Evolutionary conservation across 1,140 invertebrate species (phyloP), one percentile per base, ranked within the genome.

Genomic region (Drosophila littoralis): DNA sequence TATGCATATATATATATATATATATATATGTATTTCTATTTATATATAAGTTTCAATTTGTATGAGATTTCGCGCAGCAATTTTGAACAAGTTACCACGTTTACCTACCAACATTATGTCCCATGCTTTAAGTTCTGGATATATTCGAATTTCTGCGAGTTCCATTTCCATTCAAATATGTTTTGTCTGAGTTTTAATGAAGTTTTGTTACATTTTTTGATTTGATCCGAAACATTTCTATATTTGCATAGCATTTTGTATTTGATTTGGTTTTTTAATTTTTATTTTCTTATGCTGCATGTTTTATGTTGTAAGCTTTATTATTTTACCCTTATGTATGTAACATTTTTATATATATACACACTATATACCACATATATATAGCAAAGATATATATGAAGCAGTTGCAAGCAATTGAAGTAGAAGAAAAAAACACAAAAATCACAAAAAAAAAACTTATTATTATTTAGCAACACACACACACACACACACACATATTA

Each of bases 1-100:
- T 22, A 12, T 9, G 28, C 43, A 58, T 38, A 59, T 28, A 59
- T 50, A 17, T 10, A 60, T 17, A 60, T 51, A n/a, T 7, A 45
- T 46, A 22, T 22, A 43, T n/a, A n/a, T n/a, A n/a, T n/a, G n/a
- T n/a, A n/a, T n/a, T 28, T 58, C 46, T 13, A 60, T 70, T 88
- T 83, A 73, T 89, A 89, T 72, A 74, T 85, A 90, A 67, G 75
- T 70, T 85, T 90, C 54, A 79, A 79, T 81, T 78, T 76, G 75
- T 85, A 81, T 76, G 73, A 90, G 81, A 79, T 85, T 90, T 90
- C 81, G 81, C 72, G 70, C 48, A 85, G 85, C 75, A 89, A 76
- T 90, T 90, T 89, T 90, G 72, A 80, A 43, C 83, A 88, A 90
- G 79, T 73, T 54, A 45, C 22, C 61, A 81, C 50, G 69, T 59